phyloP scores from a whole-genome alignment of 2,888 invertebrate species.

The Diaphora mendica region DNA sequence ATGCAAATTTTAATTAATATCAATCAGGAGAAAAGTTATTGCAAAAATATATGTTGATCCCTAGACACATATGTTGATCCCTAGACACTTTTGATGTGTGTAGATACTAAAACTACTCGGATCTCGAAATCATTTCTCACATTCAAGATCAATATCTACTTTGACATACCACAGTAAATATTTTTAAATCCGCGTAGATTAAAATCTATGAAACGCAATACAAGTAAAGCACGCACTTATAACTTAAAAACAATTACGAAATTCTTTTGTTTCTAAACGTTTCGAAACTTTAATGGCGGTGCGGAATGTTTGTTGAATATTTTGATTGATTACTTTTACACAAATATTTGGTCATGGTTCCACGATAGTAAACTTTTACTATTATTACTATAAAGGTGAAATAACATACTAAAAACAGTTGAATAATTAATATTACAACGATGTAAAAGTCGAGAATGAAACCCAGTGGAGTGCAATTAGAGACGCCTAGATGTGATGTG shows the following conservation, averaged over 20 bases:
- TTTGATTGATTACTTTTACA: slow-evolving; percentile 47
- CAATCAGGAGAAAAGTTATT: no score
- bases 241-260: slow-evolving; percentile 38
- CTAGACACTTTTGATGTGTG: no score
- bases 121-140: slow-evolving; percentile 23
- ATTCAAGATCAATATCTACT: slow-evolving; percentile 26
- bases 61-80: no score
- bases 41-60: no score
- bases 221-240: slow-evolving; percentile 26
- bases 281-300: slow-evolving; percentile 20
- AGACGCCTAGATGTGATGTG: no score
- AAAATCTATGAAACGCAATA: slow-evolving; percentile 29
- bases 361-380: neutral
- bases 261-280: slow-evolving; percentile 40
- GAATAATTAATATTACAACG: neutral
- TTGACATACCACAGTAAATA: slow-evolving; percentile 23
- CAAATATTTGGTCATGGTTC: slow-evolving; percentile 14
- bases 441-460: no score
- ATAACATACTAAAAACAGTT: neutral
- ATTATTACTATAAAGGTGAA: neutral
- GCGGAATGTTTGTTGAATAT: slow-evolving; percentile 16
- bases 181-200: slow-evolving; percentile 39
- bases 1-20: no score
- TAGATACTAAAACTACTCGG: neutral
- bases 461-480: no score